Evolutionary conservation across 2,888 invertebrate genomes (phyloP).

Genomic region (Pachliopta kotzebuea): DNA sequence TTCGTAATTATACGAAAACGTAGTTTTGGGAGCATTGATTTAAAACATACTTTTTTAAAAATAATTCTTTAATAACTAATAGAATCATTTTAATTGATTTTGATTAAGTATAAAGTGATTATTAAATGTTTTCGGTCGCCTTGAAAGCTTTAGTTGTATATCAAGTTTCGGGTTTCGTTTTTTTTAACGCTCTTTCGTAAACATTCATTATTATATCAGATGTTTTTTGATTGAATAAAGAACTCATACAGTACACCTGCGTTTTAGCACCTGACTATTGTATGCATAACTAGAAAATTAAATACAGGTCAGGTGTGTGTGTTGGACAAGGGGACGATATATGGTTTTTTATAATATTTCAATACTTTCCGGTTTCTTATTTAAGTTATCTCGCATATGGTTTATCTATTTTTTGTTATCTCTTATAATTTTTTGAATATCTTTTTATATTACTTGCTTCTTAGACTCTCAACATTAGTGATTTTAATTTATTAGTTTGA

Average conservation of each 20-base stretch:
- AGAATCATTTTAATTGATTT: no score
- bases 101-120: no score
- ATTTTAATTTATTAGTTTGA: no score
- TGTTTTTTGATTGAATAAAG: slow-evolving; percentile 4
- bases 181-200: slow-evolving; percentile 11
- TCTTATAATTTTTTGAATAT: no score
- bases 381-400: no score
- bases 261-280: slow-evolving; percentile 3
- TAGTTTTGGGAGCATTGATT: neutral
- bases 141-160: slow-evolving; percentile 13
- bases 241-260: neutral
- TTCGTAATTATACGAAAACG: slow-evolving; percentile 26
- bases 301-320: neutral
- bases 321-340: no score
- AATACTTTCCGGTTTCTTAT: neutral
- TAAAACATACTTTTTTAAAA: neutral
- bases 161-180: slow-evolving; percentile 5
- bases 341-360: neutral
- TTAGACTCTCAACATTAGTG: no score
- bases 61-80: no score
- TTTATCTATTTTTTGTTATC: no score
- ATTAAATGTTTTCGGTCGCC: neutral
- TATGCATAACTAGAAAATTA: neutral
- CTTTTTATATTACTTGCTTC: no score
- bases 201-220: neutral